Evolutionary conservation across 1,140 invertebrate species (phyloP), one percentile per base, ranked within the genome.

Genomic region (Vanessa tameamea): DNA sequence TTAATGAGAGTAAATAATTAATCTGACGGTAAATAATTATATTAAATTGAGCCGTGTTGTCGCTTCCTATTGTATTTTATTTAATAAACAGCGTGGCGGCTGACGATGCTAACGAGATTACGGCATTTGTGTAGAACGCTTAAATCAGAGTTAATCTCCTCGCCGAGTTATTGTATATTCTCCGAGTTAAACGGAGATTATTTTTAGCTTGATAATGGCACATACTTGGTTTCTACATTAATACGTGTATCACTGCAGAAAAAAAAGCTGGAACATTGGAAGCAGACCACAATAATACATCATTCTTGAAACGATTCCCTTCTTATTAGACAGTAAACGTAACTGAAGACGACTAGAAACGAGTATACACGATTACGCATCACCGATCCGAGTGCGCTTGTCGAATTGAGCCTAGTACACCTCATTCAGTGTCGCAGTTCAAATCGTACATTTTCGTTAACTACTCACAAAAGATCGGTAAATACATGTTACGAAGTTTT

Each of bases 101-200:
- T 69, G 57, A 69, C 68, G 68, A 69, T 63, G 68, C 57, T 69
- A 69, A 69, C 57, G 57, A 69, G 68, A 69, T 69, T 69, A 69
- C 57, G 55, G 47, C 55, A 37, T 69, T 69, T 69, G 55, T 61
- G 57, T 63, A 63, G 47, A 57, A 63, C 68, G 68, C 23, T 61
- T 61, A 69, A 47, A 69, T 69, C 68, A 63, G 37, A 48, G 68
- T 43, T 68, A 63, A 63, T 63, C 57, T 47, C 14, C 9, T 8
- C 13, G 31, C 57, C 14, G n/a, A 67, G 53, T 48, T 50, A 69
- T 69, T 69, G 57, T 47, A 61, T 31, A 69, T 69, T 69, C 55
- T 37, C n/a, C 14, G 23, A 31, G 31, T 61, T 61, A 61, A 61
- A 61, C 2, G 13, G 53, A 26, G 16, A 57, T 57, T 57, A 26